Percentiles rank a stretch among this genome's conserved stretches.
These are phyloP conservation scores for Sphyrna mokarran DNA, from an alignment of 2,113 vertebrate genomes.

Conservation along the genomic window DNA sequence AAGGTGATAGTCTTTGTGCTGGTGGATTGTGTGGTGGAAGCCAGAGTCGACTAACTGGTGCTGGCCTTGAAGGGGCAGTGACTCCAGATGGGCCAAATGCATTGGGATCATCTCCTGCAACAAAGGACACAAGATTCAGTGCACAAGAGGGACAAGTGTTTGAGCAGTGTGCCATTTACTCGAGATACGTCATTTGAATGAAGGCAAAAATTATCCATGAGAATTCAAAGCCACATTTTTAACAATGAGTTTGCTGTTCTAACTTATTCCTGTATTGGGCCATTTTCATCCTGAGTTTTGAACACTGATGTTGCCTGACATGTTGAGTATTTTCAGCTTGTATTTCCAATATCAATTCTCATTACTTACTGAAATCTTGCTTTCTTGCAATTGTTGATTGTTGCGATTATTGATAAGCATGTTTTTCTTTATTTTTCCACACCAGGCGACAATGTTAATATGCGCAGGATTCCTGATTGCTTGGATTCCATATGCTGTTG, in stretches of 20 bases:
- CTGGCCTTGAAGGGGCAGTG: no score
- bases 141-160: no score
- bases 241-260: not conserved
- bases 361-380: not conserved
- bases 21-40: no score
- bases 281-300: not conserved
- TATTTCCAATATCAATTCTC: not conserved
- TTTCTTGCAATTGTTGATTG: not conserved
- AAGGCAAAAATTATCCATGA: not conserved
- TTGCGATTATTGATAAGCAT: not conserved
- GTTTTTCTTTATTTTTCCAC: constrained; percentile 40
- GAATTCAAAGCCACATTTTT: no score
- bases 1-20: no score
- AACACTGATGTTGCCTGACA: not conserved
- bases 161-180: no score
- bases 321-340: not conserved
- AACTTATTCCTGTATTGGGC: not conserved
- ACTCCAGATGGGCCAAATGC: no score
- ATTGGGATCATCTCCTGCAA: no score
- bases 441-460: constrained; percentile 89
- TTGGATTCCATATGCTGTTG: constrained; percentile 89
- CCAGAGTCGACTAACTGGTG: no score
- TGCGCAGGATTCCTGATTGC: constrained; percentile 89
- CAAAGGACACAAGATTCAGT: no score
- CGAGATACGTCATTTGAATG: no score